Percentiles rank a stretch among this genome's conserved stretches.
Evolutionary conservation across 2,888 invertebrate species (phyloP).

Genomic region (Sthenelais limicola): DNA sequence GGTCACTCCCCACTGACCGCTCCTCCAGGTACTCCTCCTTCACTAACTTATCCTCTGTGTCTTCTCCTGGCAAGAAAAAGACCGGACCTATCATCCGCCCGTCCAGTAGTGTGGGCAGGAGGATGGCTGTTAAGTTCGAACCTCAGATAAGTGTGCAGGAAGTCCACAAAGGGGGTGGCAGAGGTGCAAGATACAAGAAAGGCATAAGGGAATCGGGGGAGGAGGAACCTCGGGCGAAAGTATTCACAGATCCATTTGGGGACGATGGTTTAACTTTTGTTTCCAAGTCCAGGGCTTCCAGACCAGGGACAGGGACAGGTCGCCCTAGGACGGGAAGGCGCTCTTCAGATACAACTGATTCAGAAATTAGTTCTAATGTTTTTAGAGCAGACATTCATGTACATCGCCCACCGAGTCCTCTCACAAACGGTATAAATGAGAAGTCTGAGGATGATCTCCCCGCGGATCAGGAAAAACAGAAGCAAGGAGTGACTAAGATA

Average conservation of each 20-base stretch:
- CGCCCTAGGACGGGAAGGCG: neutral
- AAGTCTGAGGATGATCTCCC: no score
- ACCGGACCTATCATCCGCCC: neutral
- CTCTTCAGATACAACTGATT: no score
- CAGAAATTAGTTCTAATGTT: no score
- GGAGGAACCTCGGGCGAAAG: neutral
- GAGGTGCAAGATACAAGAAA: neutral
- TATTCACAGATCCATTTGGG: slow-evolving; percentile 11
- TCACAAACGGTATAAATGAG: no score
- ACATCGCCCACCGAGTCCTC: no score
- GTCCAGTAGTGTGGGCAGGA: neutral
- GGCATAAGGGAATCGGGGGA: neutral
- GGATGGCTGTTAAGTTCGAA: neutral
- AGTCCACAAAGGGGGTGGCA: neutral
- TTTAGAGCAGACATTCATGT: no score
- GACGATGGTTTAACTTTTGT: neutral
- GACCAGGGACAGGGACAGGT: slow-evolving; percentile 4
- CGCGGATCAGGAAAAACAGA: no score
- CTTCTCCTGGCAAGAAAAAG: no score
- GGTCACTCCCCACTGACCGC: neutral
- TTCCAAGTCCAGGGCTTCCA: neutral
- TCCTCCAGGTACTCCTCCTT: no score
- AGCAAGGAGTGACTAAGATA: no score
- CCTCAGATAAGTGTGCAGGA: neutral
- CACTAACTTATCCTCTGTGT: no score